phyloP scores from a whole-genome alignment of 2,113 vertebrate genomes.

The Myotis lucifugus region DNA sequence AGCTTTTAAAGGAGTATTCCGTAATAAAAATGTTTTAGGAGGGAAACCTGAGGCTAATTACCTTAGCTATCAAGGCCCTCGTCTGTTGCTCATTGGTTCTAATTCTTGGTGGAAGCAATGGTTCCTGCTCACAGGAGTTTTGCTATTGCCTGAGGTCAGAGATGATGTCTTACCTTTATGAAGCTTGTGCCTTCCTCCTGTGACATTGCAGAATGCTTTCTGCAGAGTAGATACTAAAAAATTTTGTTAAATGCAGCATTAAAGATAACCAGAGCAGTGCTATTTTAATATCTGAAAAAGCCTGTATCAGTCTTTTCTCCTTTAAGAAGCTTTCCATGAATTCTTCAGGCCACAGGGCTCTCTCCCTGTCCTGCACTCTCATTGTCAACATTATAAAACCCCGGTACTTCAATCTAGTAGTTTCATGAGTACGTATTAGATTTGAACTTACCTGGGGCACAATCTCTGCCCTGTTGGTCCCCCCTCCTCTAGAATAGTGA shows the following conservation, averaged over 20 bases:
- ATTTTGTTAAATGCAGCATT: background rate
- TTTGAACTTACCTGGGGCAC: background rate
- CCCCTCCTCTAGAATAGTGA: no score
- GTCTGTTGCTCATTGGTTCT: background rate
- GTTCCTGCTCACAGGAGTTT: background rate
- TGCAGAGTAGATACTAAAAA: background rate
- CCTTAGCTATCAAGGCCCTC: fast-evolving
- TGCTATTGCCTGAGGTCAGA: background rate
- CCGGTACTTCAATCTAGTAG: background rate
- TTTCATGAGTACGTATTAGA: background rate
- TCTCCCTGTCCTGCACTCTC: no score
- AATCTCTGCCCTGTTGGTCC: background rate
- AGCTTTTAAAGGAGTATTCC: background rate
- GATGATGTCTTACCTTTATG: background rate
- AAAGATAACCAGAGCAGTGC: background rate
- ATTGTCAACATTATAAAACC: background rate
- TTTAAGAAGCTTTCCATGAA: background rate
- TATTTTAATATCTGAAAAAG: background rate
- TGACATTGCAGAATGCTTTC: background rate
- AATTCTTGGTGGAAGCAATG: background rate
- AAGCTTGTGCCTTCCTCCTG: background rate
- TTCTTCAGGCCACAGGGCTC: background rate
- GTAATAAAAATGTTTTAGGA: background rate
- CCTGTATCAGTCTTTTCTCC: fast-evolving
- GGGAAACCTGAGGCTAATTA: background rate